Conservation (phyloP, 23 tunicate genomes). For the Phallusia fumigata region DNA sequence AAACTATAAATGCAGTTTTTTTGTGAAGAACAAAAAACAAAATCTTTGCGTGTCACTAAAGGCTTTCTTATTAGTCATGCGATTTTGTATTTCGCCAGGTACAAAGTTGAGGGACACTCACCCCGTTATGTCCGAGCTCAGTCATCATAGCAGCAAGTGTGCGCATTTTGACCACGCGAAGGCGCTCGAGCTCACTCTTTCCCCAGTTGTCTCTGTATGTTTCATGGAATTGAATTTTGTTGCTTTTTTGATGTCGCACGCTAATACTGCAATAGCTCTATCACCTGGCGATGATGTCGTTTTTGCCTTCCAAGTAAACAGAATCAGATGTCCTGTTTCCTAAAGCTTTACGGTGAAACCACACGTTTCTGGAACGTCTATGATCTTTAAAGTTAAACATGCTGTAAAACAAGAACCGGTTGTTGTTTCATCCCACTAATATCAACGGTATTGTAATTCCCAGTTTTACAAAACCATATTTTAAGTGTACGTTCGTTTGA, state of each 20-base stretch:
- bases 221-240: neutral
- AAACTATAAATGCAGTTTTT: too few relatives aligned
- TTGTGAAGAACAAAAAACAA: too few relatives aligned
- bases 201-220: slow-evolving; percentile 1
- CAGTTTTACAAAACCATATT: too few relatives aligned
- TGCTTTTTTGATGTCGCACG: too few relatives aligned
- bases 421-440: too few relatives aligned
- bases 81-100: too few relatives aligned
- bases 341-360: neutral
- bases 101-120: neutral
- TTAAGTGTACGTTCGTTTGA: too few relatives aligned
- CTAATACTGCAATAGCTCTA: too few relatives aligned
- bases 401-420: neutral
- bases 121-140: slow-evolving; percentile 2
- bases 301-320: neutral
- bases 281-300: neutral
- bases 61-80: too few relatives aligned
- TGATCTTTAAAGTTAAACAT: neutral
- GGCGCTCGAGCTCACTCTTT: neutral
- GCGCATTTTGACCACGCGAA: neutral
- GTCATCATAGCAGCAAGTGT: neutral
- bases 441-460: too few relatives aligned
- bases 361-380: neutral
- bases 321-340: neutral
- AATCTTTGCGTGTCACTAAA: too few relatives aligned